phyloP scores from a whole-genome alignment of 2,888 invertebrate genomes.

The Ormyrus pomaceus region DNA sequence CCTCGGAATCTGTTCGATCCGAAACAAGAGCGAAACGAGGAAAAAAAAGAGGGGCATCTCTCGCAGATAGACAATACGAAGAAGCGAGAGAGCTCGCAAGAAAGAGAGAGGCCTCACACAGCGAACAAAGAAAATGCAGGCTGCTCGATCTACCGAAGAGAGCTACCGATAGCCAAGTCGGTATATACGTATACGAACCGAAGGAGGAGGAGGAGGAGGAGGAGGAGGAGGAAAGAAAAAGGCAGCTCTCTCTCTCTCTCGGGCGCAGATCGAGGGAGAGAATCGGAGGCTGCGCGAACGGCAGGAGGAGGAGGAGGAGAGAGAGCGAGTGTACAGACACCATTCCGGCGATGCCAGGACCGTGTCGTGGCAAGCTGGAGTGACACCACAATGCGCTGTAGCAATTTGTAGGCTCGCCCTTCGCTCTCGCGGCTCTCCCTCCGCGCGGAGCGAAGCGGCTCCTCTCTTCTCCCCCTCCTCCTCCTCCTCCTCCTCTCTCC shows the following conservation, averaged over 20 bases:
- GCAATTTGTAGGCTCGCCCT: conserved; percentile 75
- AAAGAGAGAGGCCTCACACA: conserved; percentile 43
- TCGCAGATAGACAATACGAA: background rate
- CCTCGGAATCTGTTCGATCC: no score
- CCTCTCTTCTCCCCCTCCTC: conserved; percentile 8
- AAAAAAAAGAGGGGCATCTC: background rate
- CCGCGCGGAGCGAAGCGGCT: background rate
- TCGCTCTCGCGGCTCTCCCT: conserved; percentile 59
- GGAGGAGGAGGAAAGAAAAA: conserved; percentile 10
- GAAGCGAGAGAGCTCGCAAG: conserved; percentile 3
- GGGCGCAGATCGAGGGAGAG: conserved; percentile 17
- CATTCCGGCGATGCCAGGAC: conserved; percentile 75
- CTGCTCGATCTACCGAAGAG: conserved; percentile 16
- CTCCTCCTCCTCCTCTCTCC: conserved; percentile 24
- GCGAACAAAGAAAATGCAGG: conserved; percentile 54
- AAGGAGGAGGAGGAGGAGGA: background rate
- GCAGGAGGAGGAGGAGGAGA: conserved; percentile 42
- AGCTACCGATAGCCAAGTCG: conserved; percentile 56
- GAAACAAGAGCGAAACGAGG: background rate
- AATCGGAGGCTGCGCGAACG: conserved; percentile 25
- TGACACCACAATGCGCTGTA: conserved; percentile 76
- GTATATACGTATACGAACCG: conserved; percentile 38
- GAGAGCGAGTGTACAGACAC: conserved; percentile 66
- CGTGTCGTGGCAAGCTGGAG: conserved; percentile 74
- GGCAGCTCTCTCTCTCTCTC: background rate